A percentile compares a stretch with the other conserved stretches of the same genome.
Conservation (phyloP, 2,888 invertebrate genomes). For the Ligdia adustata region DNA sequence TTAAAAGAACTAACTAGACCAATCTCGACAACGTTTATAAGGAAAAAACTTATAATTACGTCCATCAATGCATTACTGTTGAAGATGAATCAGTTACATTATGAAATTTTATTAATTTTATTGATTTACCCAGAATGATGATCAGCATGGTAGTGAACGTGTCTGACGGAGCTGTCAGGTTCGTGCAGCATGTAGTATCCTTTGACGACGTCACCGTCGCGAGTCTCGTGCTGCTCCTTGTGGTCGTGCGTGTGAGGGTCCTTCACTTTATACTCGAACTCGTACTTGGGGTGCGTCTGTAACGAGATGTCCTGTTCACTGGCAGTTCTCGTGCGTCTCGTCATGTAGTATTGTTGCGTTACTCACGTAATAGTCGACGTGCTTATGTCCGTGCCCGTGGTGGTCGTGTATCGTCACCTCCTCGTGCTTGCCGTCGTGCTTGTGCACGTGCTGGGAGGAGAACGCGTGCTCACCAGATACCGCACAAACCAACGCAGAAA, state of each 20-base stretch:
- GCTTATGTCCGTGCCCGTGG: conserved; percentile 40
- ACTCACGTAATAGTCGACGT: conserved; percentile 42
- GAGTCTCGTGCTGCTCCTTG: conserved; percentile 57
- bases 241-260: conserved; percentile 67
- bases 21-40: too few species aligned
- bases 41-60: too few species aligned
- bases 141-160: conserved; percentile 34
- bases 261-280: conserved; percentile 65
- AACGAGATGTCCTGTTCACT: not conserved
- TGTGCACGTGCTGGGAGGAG: conserved; percentile 47
- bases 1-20: too few species aligned
- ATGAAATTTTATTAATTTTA: too few species aligned
- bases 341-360: not conserved
- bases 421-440: conserved; percentile 44
- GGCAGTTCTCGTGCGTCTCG: not conserved
- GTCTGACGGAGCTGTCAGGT: conserved; percentile 33
- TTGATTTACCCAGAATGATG: conserved; percentile 44
- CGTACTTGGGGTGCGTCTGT: conserved; percentile 38
- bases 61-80: too few species aligned
- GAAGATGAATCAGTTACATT: too few species aligned
- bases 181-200: conserved; percentile 35
- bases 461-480: conserved; percentile 39
- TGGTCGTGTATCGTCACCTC: conserved; percentile 32
- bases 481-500: conserved; percentile 32
- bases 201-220: conserved; percentile 56